phyloP scores from a whole-genome alignment of 2,113 vertebrate species.

The Mastomys coucha region DNA sequence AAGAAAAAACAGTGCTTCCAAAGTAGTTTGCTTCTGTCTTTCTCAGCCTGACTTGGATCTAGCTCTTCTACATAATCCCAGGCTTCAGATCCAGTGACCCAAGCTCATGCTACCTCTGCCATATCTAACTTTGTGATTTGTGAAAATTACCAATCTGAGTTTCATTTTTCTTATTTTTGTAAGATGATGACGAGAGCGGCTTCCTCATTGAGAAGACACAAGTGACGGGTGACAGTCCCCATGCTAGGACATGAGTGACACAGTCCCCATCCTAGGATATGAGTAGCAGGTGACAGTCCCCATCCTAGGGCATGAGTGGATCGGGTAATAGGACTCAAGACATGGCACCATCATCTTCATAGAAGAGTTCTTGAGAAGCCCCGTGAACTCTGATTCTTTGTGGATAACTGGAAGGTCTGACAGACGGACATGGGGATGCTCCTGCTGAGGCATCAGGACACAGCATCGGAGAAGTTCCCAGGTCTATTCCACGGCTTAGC shows the following conservation, averaged over 20 bases:
- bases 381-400: not conserved
- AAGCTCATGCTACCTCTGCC: not conserved
- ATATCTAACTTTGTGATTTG: not conserved
- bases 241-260: not conserved
- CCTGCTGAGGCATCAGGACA: not conserved
- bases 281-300: too few relatives aligned
- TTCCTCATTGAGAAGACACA: too few relatives aligned
- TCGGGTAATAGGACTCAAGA: fast-evolving
- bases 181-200: not conserved
- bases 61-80: not conserved
- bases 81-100: not conserved
- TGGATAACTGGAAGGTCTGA: not conserved
- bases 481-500: not conserved
- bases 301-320: not conserved
- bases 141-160: not conserved
- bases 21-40: not conserved
- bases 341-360: not conserved
- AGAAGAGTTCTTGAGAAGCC: not conserved
- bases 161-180: constrained; percentile 11
- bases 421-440: not conserved
- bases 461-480: not conserved
- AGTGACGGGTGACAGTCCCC: too few relatives aligned
- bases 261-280: too few relatives aligned
- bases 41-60: not conserved
- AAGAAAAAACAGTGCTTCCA: not conserved